Evolutionary conservation across 2,888 invertebrate species (phyloP).

Genomic region (Acleris laterana): DNA sequence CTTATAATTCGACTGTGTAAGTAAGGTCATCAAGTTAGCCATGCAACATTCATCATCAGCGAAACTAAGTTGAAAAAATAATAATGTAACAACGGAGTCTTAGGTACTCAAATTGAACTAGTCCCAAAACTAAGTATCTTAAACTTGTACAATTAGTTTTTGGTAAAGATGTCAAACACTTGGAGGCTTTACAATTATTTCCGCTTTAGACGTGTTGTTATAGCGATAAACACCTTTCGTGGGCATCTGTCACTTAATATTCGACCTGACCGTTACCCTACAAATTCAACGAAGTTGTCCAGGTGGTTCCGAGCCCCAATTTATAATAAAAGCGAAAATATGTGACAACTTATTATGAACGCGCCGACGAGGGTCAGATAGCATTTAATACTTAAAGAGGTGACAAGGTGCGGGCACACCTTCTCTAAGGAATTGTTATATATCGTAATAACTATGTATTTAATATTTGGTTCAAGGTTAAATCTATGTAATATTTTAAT

Average conservation of each 20-base stretch:
- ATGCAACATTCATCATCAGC: too few relatives aligned
- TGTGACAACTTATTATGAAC: constrained; percentile 42
- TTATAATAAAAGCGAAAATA: constrained; percentile 39
- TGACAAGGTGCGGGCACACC: constrained; percentile 44
- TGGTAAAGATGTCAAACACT: too few relatives aligned
- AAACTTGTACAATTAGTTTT: too few relatives aligned
- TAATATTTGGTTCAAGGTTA: constrained; percentile 1
- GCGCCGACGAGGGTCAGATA: constrained; percentile 66
- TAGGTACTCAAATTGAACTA: too few relatives aligned
- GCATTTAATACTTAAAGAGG: constrained; percentile 55
- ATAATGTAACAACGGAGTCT: too few relatives aligned
- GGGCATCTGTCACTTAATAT: constrained; percentile 21
- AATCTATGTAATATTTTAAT: not conserved
- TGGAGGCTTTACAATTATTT: not conserved
- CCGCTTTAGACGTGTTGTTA: not conserved
- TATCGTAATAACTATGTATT: constrained; percentile 12
- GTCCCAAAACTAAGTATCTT: too few relatives aligned
- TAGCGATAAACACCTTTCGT: not conserved
- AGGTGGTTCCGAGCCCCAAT: constrained; percentile 17
- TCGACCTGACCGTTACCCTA: constrained; percentile 12
- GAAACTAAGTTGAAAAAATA: too few relatives aligned
- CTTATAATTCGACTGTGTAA: too few relatives aligned
- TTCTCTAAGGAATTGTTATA: constrained; percentile 11
- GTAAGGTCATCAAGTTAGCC: too few relatives aligned
- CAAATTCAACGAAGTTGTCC: constrained; percentile 22